Base-by-base conservation (phyloP, 2,113 vertebrate genomes). In the Tenrec ecaudatus region DNA sequence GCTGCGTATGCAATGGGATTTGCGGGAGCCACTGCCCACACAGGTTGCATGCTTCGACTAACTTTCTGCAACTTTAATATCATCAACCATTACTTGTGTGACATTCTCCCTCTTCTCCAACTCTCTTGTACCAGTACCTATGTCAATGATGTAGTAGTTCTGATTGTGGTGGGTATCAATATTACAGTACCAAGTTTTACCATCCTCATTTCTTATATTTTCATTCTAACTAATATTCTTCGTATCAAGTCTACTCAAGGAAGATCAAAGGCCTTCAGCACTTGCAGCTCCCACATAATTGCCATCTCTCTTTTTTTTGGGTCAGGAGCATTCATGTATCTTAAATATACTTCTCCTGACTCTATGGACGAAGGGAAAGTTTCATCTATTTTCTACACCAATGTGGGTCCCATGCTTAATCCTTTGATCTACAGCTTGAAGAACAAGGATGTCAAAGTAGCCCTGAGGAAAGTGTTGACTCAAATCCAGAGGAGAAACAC, bases 371-470 rank as follows among this genome's bases (percentile, higher is more conserved):
- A 88, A 64, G 92, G 94, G 7, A 97, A 97, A 88, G 5, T 96
- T 82, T 91, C 88, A 88, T 96, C 97, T 43, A 77, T 97, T 43
- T 96, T 97, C 22, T 97, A 94, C 27, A 97, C 95, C 22, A 94
- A 95, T 58, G 53, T 96, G 33, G 91, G 20, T 0, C 90, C 97
- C 20, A 93, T 96, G 94, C 77, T 97, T 11, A 96, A 96, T 5
- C 95, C 95, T 23, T 20, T 96, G 7, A 96, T 96, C 33, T 96
- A 96, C 6, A 96, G 95, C 84, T 82, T 96, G 69, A 86, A 93
- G 14, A 97, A 96, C 62, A 97, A 95, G 2, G 95, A 96, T 88
- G 73, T 96, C 22, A 95, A 95, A 79, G 27, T 47, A 62, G 94
- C 91, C 3, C 15, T 97, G 40, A 90, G 20, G 4, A 96, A 84